A percentile compares a stretch with the other conserved stretches of the same genome.
Evolutionary conservation across 2,113 vertebrate species (phyloP).

Genomic region (Tragelaphus imberbis): DNA sequence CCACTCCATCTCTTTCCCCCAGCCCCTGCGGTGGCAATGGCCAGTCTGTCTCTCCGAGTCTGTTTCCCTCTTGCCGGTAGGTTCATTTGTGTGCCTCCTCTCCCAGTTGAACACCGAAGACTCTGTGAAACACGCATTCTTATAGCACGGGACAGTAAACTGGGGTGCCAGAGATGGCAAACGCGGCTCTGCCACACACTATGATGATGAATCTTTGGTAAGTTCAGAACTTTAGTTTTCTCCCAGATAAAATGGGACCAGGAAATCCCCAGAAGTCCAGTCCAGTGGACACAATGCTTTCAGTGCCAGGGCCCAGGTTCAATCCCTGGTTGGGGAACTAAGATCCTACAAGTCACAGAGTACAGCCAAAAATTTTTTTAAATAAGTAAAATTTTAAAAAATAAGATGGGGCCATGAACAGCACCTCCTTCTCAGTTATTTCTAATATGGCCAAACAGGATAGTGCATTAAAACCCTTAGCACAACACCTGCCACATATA

Average conservation of each 20-base stretch:
- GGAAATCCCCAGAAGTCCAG: background rate
- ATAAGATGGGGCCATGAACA: background rate
- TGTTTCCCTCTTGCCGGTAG: background rate
- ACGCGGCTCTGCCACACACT: background rate
- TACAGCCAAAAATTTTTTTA: background rate
- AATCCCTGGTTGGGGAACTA: background rate
- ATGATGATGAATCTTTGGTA: background rate
- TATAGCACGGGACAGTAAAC: background rate
- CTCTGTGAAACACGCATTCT: background rate
- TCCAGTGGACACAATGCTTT: background rate
- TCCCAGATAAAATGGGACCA: background rate
- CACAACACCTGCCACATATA: background rate
- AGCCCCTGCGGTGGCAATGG: background rate
- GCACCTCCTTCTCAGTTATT: background rate
- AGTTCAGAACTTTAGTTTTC: background rate
- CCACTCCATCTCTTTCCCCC: rapidly evolving
- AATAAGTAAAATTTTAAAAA: background rate
- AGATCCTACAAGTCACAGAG: background rate
- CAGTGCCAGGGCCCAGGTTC: background rate
- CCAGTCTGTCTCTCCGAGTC: background rate
- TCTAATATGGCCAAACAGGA: slow-evolving; percentile 29
- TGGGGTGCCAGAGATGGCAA: rapidly evolving
- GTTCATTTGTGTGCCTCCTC: background rate
- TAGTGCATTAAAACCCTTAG: background rate
- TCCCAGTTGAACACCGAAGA: background rate